Conservation (phyloP, 2,888 invertebrate species). For the Bellardia bayeri region DNA sequence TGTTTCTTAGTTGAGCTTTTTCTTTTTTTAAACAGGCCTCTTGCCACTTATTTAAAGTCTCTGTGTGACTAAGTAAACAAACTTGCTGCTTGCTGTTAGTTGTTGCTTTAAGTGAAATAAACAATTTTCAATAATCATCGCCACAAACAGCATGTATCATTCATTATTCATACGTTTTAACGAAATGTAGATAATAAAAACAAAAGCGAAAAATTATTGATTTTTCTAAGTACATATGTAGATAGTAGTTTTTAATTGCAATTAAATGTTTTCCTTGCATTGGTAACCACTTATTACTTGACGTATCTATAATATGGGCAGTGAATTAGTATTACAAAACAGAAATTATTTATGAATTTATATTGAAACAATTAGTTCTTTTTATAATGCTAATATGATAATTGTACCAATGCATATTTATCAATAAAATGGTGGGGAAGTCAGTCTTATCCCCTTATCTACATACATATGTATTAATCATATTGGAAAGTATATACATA, state of each 20-base stretch:
- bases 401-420: too few relatives aligned
- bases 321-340: too few relatives aligned
- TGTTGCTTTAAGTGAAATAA: conserved; percentile 1
- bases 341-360: too few relatives aligned
- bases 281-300: neutral
- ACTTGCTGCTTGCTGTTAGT: neutral
- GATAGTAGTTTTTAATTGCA: neutral
- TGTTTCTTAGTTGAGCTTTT: neutral
- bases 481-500: too few relatives aligned
- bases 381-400: too few relatives aligned
- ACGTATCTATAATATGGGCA: too few relatives aligned
- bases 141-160: neutral
- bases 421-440: too few relatives aligned
- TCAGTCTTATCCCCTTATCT: too few relatives aligned
- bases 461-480: too few relatives aligned
- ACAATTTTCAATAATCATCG: conserved; percentile 7
- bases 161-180: neutral
- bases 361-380: too few relatives aligned
- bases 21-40: neutral
- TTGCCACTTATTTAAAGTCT: neutral
- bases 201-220: conserved; percentile 33
- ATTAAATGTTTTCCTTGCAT: neutral
- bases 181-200: conserved; percentile 2
- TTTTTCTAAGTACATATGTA: conserved; percentile 8
- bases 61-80: conserved; percentile 1